Conservation (phyloP, 2,888 invertebrate species). For the Opisthograptis luteolata region DNA sequence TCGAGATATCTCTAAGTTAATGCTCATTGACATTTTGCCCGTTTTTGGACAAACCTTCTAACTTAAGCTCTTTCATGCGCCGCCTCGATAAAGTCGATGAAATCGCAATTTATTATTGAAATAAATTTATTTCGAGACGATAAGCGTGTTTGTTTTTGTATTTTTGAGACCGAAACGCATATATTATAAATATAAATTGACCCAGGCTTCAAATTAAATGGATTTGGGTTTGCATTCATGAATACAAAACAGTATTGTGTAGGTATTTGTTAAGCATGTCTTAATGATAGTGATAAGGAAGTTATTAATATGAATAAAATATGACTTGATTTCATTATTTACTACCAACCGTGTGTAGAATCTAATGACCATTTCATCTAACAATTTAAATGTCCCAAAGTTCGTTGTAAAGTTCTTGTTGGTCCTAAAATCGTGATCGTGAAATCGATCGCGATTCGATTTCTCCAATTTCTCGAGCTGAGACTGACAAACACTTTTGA, state of each 20-base stretch:
- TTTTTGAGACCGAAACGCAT: slow-evolving; percentile 11
- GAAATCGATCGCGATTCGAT: too few species aligned
- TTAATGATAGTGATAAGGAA: slow-evolving; percentile 19
- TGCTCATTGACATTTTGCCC: slow-evolving; percentile 59
- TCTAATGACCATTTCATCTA: too few species aligned
- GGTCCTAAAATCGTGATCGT: too few species aligned
- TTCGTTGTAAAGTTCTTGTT: too few species aligned
- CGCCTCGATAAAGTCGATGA: slow-evolving; percentile 44
- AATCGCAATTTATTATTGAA: slow-evolving; percentile 47
- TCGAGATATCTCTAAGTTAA: slow-evolving; percentile 56
- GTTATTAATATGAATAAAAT: background rate
- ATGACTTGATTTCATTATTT: too few species aligned
- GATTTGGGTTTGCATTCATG: slow-evolving; percentile 25
- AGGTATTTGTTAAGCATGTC: slow-evolving; percentile 5
- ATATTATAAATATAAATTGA: slow-evolving; percentile 18
- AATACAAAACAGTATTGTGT: slow-evolving; percentile 9
- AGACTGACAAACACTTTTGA: too few species aligned
- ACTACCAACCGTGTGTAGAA: too few species aligned
- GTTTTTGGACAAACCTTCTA: slow-evolving; percentile 42
- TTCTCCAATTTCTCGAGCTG: too few species aligned
- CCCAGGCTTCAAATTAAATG: slow-evolving; percentile 31
- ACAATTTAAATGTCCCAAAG: too few species aligned
- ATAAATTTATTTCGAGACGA: slow-evolving; percentile 35
- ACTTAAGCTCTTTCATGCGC: slow-evolving; percentile 24
- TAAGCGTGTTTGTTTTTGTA: slow-evolving; percentile 25